These are phyloP conservation scores for Archocentrus centrarchus DNA, from an alignment of 2,113 vertebrate genomes.

Conservation along the genomic window DNA sequence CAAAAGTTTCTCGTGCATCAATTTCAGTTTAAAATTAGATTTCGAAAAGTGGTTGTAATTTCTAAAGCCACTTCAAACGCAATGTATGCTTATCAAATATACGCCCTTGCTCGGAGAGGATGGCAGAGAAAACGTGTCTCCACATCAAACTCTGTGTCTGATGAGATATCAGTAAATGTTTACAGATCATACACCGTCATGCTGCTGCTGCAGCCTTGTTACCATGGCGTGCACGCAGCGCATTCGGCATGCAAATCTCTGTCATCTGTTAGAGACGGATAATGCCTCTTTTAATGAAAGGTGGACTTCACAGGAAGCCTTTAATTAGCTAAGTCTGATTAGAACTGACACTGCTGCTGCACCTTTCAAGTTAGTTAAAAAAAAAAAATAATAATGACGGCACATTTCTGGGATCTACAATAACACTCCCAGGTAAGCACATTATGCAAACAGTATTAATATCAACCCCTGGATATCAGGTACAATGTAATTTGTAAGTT, in stretches of 20 bases:
- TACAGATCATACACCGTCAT: conserved; percentile 34
- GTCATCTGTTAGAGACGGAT: conserved; percentile 49
- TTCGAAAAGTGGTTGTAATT: not conserved
- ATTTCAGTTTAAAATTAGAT: not conserved
- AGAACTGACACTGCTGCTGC: fast-evolving
- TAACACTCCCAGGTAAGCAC: not conserved
- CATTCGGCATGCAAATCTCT: conserved; percentile 50
- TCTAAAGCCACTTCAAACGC: not conserved
- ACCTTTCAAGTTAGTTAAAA: not conserved
- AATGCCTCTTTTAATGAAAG: not conserved
- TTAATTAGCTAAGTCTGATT: not conserved
- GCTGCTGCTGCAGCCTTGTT: conserved; percentile 35
- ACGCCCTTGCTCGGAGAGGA: not conserved
- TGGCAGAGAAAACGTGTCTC: not conserved
- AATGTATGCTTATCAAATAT: fast-evolving
- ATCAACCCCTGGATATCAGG: not conserved
- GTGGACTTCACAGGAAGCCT: not conserved
- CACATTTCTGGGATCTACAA: not conserved
- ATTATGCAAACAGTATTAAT: not conserved
- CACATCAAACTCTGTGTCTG: not conserved
- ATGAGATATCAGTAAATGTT: conserved; percentile 42
- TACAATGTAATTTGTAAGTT: not conserved
- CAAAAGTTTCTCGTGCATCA: conserved; percentile 25
- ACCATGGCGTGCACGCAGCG: conserved; percentile 36
- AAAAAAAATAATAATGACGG: not conserved